Evolutionary conservation across 2,797 vertebrate genomes (phyloP).

Genomic region (Urophycis tenuis): DNA sequence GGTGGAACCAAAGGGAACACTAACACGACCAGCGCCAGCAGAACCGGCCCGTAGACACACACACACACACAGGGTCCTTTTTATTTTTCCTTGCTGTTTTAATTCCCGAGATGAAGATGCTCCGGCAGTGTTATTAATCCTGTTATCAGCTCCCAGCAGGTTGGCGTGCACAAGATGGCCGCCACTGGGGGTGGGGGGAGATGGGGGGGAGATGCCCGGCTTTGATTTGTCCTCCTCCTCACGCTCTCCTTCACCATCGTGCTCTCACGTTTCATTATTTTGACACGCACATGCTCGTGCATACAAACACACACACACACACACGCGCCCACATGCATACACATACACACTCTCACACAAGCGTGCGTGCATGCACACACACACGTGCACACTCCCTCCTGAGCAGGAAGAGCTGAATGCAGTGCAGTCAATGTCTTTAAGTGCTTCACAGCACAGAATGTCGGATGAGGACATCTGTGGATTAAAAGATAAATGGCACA

Average conservation of each 20-base stretch:
- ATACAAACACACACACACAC: slow-evolving; percentile 16
- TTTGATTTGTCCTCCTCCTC: slow-evolving; percentile 53
- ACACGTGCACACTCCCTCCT: not conserved
- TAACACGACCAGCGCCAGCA: not conserved
- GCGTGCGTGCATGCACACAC: too few relatives aligned
- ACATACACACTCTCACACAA: slow-evolving; percentile 23
- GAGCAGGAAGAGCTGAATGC: slow-evolving; percentile 60
- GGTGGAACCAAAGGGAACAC: not conserved
- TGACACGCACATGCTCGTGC: slow-evolving; percentile 51
- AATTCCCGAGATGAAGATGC: slow-evolving; percentile 94
- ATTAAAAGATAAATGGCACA: slow-evolving; percentile 29
- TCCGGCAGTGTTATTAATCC: slow-evolving; percentile 90
- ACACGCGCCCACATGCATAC: slow-evolving; percentile 43
- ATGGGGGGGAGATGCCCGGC: slow-evolving; percentile 64
- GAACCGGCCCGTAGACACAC: not conserved
- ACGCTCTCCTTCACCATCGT: slow-evolving; percentile 15
- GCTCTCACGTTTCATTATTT: slow-evolving; percentile 34
- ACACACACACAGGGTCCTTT: slow-evolving; percentile 42
- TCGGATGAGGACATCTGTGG: slow-evolving; percentile 49
- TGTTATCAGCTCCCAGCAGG: slow-evolving; percentile 98
- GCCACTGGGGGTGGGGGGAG: slow-evolving; percentile 75
- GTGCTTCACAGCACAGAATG: slow-evolving; percentile 38
- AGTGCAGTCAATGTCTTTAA: slow-evolving; percentile 57
- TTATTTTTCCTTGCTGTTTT: slow-evolving; percentile 90
- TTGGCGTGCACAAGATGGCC: slow-evolving; percentile 79